These are phyloP conservation scores for Malachius bipustulatus DNA, from an alignment of 2,888 invertebrate genomes.

Conservation along the genomic window DNA sequence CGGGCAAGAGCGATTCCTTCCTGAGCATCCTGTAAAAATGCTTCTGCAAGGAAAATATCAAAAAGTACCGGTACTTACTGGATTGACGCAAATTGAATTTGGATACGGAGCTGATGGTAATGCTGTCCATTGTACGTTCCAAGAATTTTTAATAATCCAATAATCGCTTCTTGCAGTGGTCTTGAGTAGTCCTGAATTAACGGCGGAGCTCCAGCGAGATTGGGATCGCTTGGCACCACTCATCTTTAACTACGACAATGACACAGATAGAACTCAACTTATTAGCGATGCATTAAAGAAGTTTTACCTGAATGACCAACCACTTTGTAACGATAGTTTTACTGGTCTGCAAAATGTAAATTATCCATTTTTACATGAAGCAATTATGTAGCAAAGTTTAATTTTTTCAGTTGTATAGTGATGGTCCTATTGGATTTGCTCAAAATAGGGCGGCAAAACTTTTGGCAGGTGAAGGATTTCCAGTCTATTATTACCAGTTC, in stretches of 20 bases:
- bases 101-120: conserved; percentile 49
- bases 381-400: conserved; percentile 5
- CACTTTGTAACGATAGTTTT: conserved; percentile 33
- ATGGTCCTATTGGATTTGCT: conserved; percentile 46
- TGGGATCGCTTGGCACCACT: conserved; percentile 54
- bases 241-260: conserved; percentile 48
- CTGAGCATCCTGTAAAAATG: conserved; percentile 46
- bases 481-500: conserved; percentile 52
- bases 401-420: conserved; percentile 46
- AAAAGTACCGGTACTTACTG: conserved; percentile 52
- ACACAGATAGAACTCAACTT: conserved; percentile 38
- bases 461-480: conserved; percentile 43
- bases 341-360: conserved; percentile 36
- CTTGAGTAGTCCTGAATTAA: conserved; percentile 41
- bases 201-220: conserved; percentile 43
- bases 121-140: conserved; percentile 19
- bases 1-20: conserved; percentile 55
- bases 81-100: conserved; percentile 56
- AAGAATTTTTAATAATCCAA: too few species aligned
- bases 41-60: conserved; percentile 46
- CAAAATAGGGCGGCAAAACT: conserved; percentile 49
- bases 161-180: conserved; percentile 37
- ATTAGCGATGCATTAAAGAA: conserved; percentile 42
- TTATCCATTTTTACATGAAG: too few species aligned
- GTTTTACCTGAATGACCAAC: conserved; percentile 39